Evolutionary conservation across 2,888 invertebrate genomes (phyloP).

Genomic region (Drosophila incognita): DNA sequence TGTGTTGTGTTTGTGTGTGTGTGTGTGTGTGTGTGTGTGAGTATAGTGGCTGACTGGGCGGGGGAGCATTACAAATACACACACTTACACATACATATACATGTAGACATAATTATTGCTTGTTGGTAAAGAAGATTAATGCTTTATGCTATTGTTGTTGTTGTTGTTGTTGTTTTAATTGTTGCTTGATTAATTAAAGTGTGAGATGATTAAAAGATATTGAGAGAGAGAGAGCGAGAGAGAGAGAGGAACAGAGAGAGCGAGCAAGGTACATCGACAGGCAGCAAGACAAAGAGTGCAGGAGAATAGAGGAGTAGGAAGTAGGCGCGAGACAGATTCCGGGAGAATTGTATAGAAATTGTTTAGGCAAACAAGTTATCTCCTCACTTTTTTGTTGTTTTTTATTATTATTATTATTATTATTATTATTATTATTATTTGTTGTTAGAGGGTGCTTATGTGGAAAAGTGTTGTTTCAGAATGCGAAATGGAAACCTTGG

Average conservation of each 20-base stretch:
- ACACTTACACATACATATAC: constrained; percentile 13
- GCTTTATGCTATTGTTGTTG: constrained; percentile 27
- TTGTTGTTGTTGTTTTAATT: constrained; percentile 39
- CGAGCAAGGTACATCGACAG: constrained; percentile 33
- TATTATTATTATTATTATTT: no score
- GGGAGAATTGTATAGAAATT: neutral
- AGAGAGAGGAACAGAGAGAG: constrained; percentile 4
- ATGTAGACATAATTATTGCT: constrained; percentile 34
- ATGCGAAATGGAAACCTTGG: constrained; percentile 3
- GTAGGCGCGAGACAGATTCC: neutral
- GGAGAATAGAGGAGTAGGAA: neutral
- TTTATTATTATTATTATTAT: neutral
- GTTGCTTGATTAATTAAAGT: constrained; percentile 61
- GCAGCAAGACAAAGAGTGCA: constrained; percentile 35
- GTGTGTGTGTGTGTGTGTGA: constrained; percentile 11
- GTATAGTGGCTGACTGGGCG: constrained; percentile 2
- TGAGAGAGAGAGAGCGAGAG: constrained; percentile 25
- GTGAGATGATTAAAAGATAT: constrained; percentile 51
- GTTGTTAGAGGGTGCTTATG: neutral
- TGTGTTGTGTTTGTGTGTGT: neutral
- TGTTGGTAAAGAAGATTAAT: constrained; percentile 38
- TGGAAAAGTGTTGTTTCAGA: neutral
- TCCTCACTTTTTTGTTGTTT: neutral
- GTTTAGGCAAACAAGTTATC: neutral
- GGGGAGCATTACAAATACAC: constrained; percentile 13